phyloP scores from a whole-genome alignment of 23 tunicate genomes.

The Oikopleura albicans region DNA sequence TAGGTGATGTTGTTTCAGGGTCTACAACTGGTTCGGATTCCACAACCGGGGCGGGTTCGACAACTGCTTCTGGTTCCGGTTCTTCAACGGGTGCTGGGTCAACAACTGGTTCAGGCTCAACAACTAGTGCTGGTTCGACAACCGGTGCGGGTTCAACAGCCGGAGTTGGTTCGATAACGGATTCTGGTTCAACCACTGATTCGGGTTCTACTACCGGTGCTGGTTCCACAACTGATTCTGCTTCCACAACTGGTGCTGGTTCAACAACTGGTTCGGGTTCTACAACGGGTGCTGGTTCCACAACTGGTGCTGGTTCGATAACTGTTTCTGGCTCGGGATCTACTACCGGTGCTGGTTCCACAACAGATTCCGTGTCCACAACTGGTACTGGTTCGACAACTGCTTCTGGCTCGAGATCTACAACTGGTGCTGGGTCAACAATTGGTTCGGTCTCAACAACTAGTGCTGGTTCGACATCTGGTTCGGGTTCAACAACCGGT shows the following conservation, averaged over 20 bases:
- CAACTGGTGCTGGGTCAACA: too few relatives aligned
- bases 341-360: not conserved
- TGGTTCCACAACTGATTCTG: not conserved
- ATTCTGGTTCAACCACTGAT: not conserved
- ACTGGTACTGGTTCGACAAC: not conserved
- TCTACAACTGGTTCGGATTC: not conserved
- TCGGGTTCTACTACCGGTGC: not conserved
- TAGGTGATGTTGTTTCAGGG: too few relatives aligned
- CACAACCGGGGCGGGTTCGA: not conserved
- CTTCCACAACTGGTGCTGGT: not conserved
- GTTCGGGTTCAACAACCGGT: not conserved
- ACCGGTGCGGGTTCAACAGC: not conserved
- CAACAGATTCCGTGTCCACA: not conserved
- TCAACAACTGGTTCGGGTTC: not conserved
- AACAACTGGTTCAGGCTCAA: not conserved
- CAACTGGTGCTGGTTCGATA: not conserved
- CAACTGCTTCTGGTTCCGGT: not conserved
- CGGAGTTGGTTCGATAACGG: not conserved
- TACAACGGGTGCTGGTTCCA: not conserved
- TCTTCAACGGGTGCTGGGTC: not conserved
- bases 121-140: not conserved
- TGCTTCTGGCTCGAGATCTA: not conserved
- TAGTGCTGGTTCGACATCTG: not conserved
- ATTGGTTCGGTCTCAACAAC: not conserved
- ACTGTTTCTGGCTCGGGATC: not conserved